Conservation (phyloP, 2,888 invertebrate genomes). For the Hirtodrosophila histrioides region DNA sequence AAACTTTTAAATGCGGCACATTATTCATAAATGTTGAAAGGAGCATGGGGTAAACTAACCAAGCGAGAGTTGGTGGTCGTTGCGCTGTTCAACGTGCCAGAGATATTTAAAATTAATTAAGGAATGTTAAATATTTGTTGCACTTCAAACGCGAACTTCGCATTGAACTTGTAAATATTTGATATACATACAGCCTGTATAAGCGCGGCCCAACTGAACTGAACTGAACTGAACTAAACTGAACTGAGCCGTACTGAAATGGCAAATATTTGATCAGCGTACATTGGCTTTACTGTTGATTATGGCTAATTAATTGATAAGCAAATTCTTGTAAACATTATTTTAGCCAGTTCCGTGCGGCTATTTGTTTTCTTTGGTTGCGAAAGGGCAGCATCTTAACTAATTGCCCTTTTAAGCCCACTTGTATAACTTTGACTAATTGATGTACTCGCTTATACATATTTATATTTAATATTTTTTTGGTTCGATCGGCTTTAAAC, state of each 20-base stretch:
- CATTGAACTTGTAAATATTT: constrained; percentile 69
- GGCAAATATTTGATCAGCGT: constrained; percentile 58
- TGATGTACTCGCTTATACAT: neutral
- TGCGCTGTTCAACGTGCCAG: constrained; percentile 13
- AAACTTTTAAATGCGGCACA: constrained; percentile 75
- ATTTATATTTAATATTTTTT: too few species aligned
- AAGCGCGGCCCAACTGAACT: constrained; percentile 6
- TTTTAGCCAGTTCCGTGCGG: constrained; percentile 22
- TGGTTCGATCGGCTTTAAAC: too few species aligned
- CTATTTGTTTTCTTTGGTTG: constrained; percentile 11
- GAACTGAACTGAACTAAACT: constrained; percentile 12
- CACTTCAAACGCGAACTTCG: constrained; percentile 66
- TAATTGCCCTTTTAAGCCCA: constrained; percentile 13
- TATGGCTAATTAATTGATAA: constrained; percentile 76
- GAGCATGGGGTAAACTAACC: constrained; percentile 14
- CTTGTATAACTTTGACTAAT: neutral
- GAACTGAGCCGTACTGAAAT: constrained; percentile 39
- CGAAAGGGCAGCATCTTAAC: constrained; percentile 2
- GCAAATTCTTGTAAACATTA: constrained; percentile 66
- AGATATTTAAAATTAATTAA: constrained; percentile 70
- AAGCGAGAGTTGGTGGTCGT: constrained; percentile 26
- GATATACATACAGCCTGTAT: constrained; percentile 18
- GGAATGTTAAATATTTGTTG: constrained; percentile 70
- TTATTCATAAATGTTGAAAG: constrained; percentile 68
- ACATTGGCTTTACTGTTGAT: constrained; percentile 62